Conservation (phyloP, 2,113 vertebrate genomes). For the Bos taurus region DNA sequence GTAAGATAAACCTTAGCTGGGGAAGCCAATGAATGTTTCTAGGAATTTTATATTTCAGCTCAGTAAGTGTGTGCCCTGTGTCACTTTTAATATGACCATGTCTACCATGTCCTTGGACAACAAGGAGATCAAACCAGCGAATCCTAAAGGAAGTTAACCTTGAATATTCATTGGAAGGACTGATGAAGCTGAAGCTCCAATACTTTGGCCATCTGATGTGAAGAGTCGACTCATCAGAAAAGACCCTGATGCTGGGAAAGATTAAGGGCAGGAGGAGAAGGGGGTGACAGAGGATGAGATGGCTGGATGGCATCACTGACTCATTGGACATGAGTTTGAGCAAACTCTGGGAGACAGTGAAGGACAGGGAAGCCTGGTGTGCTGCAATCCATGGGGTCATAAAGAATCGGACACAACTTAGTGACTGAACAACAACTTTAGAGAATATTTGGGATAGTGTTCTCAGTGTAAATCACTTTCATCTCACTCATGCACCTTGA, state of each 20-base stretch:
- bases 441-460: background rate
- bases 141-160: background rate
- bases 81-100: background rate
- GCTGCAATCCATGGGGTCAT: background rate
- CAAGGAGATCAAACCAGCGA: background rate
- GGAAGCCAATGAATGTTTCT: background rate
- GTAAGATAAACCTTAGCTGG: background rate
- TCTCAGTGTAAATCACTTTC: background rate
- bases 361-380: background rate
- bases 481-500: background rate
- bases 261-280: background rate
- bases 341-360: background rate
- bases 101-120: background rate
- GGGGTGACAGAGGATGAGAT: background rate
- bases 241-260: background rate
- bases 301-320: background rate
- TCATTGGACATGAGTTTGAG: background rate
- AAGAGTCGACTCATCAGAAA: background rate
- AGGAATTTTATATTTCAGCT: background rate
- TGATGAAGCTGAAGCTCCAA: background rate
- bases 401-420: background rate
- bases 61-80: background rate
- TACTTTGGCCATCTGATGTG: background rate
- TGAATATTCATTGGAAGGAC: background rate
- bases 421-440: background rate